phyloP scores from a whole-genome alignment of 2,113 vertebrate genomes.

The Cynoglossus semilaevis region DNA sequence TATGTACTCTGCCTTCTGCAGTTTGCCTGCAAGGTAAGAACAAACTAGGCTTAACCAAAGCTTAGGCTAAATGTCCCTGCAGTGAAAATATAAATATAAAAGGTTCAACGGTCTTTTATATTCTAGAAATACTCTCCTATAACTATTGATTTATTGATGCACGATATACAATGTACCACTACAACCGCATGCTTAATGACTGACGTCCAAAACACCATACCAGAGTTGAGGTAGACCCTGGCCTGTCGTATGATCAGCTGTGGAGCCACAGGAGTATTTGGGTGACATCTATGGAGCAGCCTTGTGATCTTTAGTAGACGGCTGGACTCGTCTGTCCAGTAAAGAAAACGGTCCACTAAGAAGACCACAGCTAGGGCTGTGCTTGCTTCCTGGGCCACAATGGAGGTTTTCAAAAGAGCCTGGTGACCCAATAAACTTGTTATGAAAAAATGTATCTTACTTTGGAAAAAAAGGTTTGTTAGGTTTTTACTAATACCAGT shows the following conservation, averaged over 20 bases:
- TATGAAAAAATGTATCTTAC: fast-evolving
- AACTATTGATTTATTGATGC: too few relatives aligned
- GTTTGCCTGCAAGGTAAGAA: conserved; percentile 79
- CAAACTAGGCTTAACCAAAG: not conserved
- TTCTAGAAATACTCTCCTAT: not conserved
- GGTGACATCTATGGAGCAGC: conserved; percentile 79
- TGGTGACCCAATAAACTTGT: conserved; percentile 46
- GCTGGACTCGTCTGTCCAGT: conserved; percentile 84
- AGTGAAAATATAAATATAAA: not conserved
- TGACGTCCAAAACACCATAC: conserved; percentile 57
- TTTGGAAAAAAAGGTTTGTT: not conserved
- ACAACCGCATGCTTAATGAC: not conserved
- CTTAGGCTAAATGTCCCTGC: not conserved
- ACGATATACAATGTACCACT: too few relatives aligned
- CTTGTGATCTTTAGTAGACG: conserved; percentile 81
- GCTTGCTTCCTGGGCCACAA: conserved; percentile 70
- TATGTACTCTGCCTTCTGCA: conserved; percentile 92
- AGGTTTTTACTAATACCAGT: conserved; percentile 77
- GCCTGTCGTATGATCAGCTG: conserved; percentile 92
- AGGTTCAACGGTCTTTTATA: too few relatives aligned
- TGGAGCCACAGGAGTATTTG: conserved; percentile 79
- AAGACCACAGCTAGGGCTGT: conserved; percentile 80
- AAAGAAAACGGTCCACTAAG: conserved; percentile 87
- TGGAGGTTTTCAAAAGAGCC: conserved; percentile 80
- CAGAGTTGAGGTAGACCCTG: conserved; percentile 82